Evolutionary conservation across 2,113 vertebrate genomes (phyloP), one percentile per base, ranked within the genome.

Genomic region (Eudyptes chrysolophus): DNA sequence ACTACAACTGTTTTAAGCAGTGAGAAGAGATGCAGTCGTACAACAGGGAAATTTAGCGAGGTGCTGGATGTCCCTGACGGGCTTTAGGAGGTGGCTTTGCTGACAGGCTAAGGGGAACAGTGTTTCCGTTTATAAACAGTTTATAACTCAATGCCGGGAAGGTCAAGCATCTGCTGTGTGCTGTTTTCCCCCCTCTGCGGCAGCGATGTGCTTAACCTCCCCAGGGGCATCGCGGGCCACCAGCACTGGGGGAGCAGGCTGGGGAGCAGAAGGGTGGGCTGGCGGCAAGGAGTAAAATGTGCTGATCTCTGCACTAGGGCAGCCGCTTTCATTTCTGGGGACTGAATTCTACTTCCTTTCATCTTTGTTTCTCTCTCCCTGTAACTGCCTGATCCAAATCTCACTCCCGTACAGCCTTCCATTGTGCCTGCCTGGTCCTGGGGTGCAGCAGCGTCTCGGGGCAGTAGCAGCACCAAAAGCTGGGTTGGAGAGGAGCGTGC

Each of bases 131-230:
- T 55, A 30, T 30, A 21, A 25, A 25, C 22, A 0, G 1, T 61
- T 69, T 55, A 21, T 71, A 72, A 25, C 9, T 52, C 42, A 19
- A 0, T 46, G 13, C 44, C 65, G 54, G 21, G 62, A 79, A 77
- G 40, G 49, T 30, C 29, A 24, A 55, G 57, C 29, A 40, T 40
- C 16, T 0, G 2, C 20, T 29, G 49, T 16, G 32, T 3, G 13
- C 55, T 61, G 32, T 21, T 82, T 51, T 44, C 12, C 26, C 26
- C 30, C 10, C 48, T 57, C 48, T 25, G 54, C 4, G 2, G 7
- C 3, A 10, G 48, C 0, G 2, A 42, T 22, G 17, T 26, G 18
- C 51, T 75, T 0, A 0, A 9, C 32, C 20, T 52, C 9, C 26
- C 46, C n/a, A 29, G 36, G 34, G 38, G 6, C 17, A 19, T 1